Conservation (phyloP, 2,888 invertebrate species). For the Apamea epomidion region DNA sequence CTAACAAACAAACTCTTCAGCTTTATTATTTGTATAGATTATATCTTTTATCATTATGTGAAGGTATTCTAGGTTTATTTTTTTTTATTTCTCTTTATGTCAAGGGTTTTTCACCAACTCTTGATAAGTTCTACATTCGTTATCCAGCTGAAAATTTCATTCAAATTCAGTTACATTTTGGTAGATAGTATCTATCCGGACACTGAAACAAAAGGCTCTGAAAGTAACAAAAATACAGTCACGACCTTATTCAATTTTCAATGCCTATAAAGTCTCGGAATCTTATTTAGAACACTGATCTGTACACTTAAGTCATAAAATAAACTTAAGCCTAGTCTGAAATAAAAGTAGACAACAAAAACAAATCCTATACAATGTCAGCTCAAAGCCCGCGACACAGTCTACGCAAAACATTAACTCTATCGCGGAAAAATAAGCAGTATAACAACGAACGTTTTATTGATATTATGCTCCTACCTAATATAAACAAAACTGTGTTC, state of each 20-base stretch:
- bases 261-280: conserved; percentile 9
- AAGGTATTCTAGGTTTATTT: background rate
- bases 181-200: background rate
- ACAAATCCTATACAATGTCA: conserved; percentile 43
- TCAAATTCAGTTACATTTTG: background rate
- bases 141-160: background rate
- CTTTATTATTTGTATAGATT: no score
- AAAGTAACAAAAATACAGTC: background rate
- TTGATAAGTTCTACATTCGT: background rate
- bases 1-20: no score
- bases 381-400: conserved; percentile 10
- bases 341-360: conserved; percentile 46
- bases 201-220: background rate
- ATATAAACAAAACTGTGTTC: conserved; percentile 20
- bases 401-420: conserved; percentile 19
- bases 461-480: conserved; percentile 14
- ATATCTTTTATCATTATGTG: background rate
- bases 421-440: conserved; percentile 11
- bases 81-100: background rate
- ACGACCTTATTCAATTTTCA: background rate
- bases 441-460: conserved; percentile 28
- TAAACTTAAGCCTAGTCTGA: conserved; percentile 27
- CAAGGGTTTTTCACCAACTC: background rate
- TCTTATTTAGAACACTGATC: conserved; percentile 47
- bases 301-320: conserved; percentile 44